Percentiles rank a stretch among this genome's conserved stretches.
phyloP scores from a whole-genome alignment of 2,797 vertebrate species.

The Clarias pachynema region DNA sequence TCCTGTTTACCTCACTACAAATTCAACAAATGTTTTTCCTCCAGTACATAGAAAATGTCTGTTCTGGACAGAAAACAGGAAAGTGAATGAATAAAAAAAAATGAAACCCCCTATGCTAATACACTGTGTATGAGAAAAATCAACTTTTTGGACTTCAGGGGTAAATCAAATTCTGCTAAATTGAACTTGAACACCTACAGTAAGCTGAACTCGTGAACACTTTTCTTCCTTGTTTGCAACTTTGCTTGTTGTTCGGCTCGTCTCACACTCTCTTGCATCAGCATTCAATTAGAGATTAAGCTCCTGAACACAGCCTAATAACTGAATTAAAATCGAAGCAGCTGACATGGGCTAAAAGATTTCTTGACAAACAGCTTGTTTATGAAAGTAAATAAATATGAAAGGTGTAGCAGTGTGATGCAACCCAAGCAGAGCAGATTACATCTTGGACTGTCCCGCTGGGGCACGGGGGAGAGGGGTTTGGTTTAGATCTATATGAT shows the following conservation, averaged over 20 bases:
- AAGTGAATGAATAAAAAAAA: not conserved
- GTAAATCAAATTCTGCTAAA: not conserved
- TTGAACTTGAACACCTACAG: not conserved
- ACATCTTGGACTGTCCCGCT: constrained; percentile 54
- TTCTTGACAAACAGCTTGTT: constrained; percentile 50
- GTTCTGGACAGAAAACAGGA: not conserved
- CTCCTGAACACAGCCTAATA: constrained; percentile 50
- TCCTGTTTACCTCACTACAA: not conserved
- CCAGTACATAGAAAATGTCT: not conserved
- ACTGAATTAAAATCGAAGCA: constrained; percentile 54
- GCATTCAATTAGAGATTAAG: constrained; percentile 48
- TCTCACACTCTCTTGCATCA: constrained; percentile 54
- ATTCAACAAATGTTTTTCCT: not conserved
- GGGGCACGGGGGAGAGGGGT: not conserved
- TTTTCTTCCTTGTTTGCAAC: constrained; percentile 36
- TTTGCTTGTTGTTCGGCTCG: constrained; percentile 29
- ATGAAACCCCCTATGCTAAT: not conserved
- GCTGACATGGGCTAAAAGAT: constrained; percentile 51
- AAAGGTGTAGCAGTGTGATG: constrained; percentile 69
- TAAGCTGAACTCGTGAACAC: not conserved
- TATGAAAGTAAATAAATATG: constrained; percentile 53
- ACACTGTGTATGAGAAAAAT: not conserved
- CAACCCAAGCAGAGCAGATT: constrained; percentile 75
- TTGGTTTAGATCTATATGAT: not conserved
- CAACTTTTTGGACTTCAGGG: not conserved